Conservation (phyloP, 2,888 invertebrate genomes). For the Acronicta aceris region DNA sequence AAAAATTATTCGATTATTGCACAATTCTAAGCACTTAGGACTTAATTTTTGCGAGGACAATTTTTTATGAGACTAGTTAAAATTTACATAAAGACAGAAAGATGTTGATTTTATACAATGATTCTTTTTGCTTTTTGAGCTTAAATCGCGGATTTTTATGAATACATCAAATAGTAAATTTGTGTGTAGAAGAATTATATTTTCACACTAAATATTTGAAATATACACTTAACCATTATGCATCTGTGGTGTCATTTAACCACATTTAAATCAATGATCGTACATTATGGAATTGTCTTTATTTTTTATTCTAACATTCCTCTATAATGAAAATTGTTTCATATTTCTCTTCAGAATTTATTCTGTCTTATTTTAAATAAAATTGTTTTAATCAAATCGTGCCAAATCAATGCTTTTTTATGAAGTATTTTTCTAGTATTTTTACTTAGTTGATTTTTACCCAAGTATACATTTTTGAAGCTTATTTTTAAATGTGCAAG, state of each 20-base stretch:
- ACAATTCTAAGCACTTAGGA: constrained; percentile 61
- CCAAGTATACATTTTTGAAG: constrained; percentile 25
- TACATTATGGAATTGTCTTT: constrained; percentile 41
- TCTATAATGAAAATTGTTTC: constrained; percentile 7
- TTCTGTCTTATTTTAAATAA: not conserved
- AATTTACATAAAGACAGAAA: constrained; percentile 1
- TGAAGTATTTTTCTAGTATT: constrained; percentile 37
- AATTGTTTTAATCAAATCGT: constrained; percentile 36
- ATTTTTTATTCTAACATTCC: constrained; percentile 22
- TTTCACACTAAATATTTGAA: constrained; percentile 26
- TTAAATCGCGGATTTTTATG: constrained; percentile 24
- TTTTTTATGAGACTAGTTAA: constrained; percentile 12
- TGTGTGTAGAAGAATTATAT: constrained; percentile 42
- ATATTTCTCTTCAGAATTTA: constrained; percentile 1
- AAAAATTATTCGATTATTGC: constrained; percentile 56
- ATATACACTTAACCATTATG: constrained; percentile 17
- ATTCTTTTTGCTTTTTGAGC: constrained; percentile 39
- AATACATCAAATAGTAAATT: constrained; percentile 31
- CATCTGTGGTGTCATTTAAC: constrained; percentile 6
- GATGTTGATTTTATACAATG: constrained; percentile 3
- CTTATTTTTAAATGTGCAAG: constrained; percentile 24
- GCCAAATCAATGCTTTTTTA: constrained; percentile 51
- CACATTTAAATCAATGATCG: constrained; percentile 30
- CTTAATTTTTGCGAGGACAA: constrained; percentile 45
- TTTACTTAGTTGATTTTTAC: constrained; percentile 37